Conservation (phyloP, 2,113 vertebrate species). For the Lates calcarifer region DNA sequence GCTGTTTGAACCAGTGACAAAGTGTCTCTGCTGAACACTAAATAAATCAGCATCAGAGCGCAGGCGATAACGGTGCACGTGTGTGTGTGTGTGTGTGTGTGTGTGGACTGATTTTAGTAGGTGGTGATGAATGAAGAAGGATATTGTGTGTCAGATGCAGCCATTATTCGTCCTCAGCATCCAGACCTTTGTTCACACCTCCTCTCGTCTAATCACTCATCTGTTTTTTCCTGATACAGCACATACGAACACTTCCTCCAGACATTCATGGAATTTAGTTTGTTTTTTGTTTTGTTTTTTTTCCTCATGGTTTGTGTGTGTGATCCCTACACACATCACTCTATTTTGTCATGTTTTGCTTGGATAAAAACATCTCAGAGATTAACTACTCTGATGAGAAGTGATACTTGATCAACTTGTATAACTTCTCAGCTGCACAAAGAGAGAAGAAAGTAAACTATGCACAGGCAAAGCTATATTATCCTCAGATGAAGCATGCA, state of each 20-base stretch:
- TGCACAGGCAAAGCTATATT: no score
- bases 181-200: conserved; percentile 13
- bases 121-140: conserved; percentile 85
- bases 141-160: conserved; percentile 73
- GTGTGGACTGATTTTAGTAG: conserved; percentile 66
- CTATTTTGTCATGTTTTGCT: not conserved
- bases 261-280: not conserved
- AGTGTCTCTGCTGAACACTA: conserved; percentile 16
- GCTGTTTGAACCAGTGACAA: conserved; percentile 27
- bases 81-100: conserved; percentile 18
- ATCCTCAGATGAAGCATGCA: no score
- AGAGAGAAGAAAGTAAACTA: not conserved
- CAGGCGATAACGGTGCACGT: not conserved
- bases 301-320: not conserved
- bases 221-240: conserved; percentile 7
- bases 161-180: conserved; percentile 72
- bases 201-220: not conserved
- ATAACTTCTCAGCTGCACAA: no score
- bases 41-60: conserved; percentile 40
- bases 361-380: no score
- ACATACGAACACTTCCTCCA: not conserved
- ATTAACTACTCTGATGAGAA: no score
- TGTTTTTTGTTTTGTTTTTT: no score
- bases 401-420: no score
- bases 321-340: not conserved